A percentile compares a stretch with the other conserved stretches of the same genome.
phyloP scores from a whole-genome alignment of 2,888 invertebrate genomes.

The Salticus scenicus region DNA sequence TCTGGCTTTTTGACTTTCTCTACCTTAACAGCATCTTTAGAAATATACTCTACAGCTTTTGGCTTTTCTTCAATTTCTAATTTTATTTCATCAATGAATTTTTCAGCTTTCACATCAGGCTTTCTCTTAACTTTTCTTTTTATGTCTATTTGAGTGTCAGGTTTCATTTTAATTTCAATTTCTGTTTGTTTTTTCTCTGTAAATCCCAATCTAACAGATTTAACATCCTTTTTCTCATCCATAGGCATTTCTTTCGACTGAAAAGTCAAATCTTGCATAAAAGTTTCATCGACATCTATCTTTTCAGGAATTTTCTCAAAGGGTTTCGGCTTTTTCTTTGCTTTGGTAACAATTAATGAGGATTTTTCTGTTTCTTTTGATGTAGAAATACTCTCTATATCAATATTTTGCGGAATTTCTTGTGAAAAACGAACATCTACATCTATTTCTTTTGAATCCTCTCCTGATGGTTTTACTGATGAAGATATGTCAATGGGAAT shows the following conservation, averaged over 20 bases:
- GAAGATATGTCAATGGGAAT: background rate
- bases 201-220: background rate
- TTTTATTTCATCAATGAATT: background rate
- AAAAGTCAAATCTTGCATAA: too few relatives aligned
- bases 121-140: background rate
- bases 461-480: background rate
- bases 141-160: slow-evolving; percentile 4
- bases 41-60: background rate
- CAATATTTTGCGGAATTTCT: background rate
- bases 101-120: background rate
- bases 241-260: slow-evolving; percentile 13
- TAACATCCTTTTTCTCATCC: background rate
- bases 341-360: background rate
- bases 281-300: background rate
- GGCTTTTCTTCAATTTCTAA: background rate
- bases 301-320: background rate
- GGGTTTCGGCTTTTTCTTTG: background rate
- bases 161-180: background rate
- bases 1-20: background rate
- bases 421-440: background rate
- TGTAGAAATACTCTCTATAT: background rate
- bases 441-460: slow-evolving; percentile 14
- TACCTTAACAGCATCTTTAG: background rate
- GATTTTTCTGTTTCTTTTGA: slow-evolving; percentile 39
- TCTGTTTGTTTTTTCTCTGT: background rate